These are phyloP conservation scores for Smittia aterrima DNA, from an alignment of 2,888 invertebrate species.

Conservation along the genomic window DNA sequence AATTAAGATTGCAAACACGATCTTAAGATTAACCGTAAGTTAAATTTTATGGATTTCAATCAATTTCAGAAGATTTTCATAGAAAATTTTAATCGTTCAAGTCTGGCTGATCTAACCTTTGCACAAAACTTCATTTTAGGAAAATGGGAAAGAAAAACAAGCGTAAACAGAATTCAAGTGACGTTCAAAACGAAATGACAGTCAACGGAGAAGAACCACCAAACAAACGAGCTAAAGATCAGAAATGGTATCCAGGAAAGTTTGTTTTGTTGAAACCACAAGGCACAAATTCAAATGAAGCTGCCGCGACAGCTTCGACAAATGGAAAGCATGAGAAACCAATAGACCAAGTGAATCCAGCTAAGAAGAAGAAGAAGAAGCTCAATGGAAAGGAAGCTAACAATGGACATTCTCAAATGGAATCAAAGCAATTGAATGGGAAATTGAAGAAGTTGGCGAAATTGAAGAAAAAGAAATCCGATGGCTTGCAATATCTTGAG, in stretches of 20 bases:
- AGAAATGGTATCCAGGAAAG: neutral
- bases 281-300: neutral
- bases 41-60: too few relatives aligned
- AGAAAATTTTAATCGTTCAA: too few relatives aligned
- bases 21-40: too few relatives aligned
- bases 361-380: neutral
- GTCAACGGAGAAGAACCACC: neutral
- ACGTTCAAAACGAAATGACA: too few relatives aligned
- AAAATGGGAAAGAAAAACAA: neutral
- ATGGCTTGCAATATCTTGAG: too few relatives aligned
- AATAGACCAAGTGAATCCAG: too few relatives aligned
- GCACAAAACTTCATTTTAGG: neutral
- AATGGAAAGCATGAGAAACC: neutral
- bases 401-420: neutral
- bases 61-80: too few relatives aligned
- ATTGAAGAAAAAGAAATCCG: too few relatives aligned
- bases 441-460: too few relatives aligned
- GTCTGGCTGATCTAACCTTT: conserved; percentile 27
- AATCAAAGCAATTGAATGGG: too few relatives aligned
- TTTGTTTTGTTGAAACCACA: neutral
- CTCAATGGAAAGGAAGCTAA: neutral
- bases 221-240: neutral
- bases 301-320: neutral
- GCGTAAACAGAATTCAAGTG: neutral
- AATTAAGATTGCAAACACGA: too few relatives aligned